phyloP scores from a whole-genome alignment of 23 tunicate species.

The Trididemnum nubilum region DNA sequence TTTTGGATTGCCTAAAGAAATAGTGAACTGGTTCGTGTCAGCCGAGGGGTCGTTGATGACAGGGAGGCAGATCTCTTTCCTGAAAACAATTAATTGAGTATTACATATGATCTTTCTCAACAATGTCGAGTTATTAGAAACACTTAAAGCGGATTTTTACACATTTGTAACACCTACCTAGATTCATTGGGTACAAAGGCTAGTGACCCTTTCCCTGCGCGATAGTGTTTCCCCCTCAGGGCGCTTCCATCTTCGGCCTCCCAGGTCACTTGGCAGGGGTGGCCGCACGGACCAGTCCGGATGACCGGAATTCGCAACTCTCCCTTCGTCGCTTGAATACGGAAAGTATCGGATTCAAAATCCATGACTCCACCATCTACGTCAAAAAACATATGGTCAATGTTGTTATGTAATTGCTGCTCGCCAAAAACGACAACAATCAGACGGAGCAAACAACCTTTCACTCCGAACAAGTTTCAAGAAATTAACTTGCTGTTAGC shows the following conservation, averaged over 20 bases:
- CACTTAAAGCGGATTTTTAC: too few species aligned
- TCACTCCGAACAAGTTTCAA: too few species aligned
- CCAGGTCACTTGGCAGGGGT: constrained; percentile 86
- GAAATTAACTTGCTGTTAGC: too few species aligned
- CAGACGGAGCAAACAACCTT: neutral
- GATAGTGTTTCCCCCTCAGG: constrained; percentile 83
- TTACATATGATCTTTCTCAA: too few species aligned
- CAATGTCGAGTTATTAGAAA: too few species aligned
- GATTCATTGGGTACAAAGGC: constrained; percentile 67
- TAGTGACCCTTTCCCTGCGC: constrained; percentile 69
- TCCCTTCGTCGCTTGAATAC: constrained; percentile 67
- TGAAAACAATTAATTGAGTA: too few species aligned
- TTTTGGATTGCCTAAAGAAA: constrained; percentile 51
- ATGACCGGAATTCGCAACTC: constrained; percentile 67
- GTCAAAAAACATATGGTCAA: too few species aligned
- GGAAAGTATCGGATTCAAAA: constrained; percentile 39
- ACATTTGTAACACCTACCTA: constrained; percentile 43
- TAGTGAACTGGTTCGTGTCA: constrained; percentile 70
- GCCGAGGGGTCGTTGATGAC: constrained; percentile 90
- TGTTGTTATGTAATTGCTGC: too few species aligned
- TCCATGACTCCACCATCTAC: constrained; percentile 83
- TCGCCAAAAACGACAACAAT: too few species aligned
- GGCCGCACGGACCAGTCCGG: constrained; percentile 54
- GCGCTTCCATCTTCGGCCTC: constrained; percentile 84
- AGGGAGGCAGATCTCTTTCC: constrained; percentile 77